Conservation (phyloP, 2,888 invertebrate genomes). For the Tethea ocularis region DNA sequence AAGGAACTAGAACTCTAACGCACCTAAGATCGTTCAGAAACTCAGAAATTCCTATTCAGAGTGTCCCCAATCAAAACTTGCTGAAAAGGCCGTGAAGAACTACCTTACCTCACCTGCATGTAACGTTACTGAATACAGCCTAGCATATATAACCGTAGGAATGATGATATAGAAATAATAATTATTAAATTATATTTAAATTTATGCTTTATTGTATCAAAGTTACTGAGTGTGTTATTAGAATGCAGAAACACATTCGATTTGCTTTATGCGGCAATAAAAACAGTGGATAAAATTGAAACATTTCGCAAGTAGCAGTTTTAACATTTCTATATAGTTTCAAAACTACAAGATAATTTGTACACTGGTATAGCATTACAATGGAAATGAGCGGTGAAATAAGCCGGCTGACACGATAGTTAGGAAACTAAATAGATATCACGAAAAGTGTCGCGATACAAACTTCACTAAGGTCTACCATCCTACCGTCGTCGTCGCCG, state of each 20-base stretch:
- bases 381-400: conserved; percentile 61
- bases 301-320: conserved; percentile 18
- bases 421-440: conserved; percentile 53
- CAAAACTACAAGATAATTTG: conserved; percentile 40
- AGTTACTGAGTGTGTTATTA: too few relatives aligned
- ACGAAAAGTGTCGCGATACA: conserved; percentile 48
- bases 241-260: conserved; percentile 5
- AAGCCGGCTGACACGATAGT: conserved; percentile 62
- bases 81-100: too few relatives aligned
- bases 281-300: neutral
- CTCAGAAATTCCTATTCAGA: too few relatives aligned
- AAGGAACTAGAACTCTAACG: too few relatives aligned
- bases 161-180: too few relatives aligned
- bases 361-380: conserved; percentile 39
- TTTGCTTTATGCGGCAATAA: conserved; percentile 1
- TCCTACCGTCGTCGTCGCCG: too few relatives aligned
- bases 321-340: conserved; percentile 44
- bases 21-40: too few relatives aligned
- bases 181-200: too few relatives aligned
- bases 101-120: too few relatives aligned
- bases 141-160: too few relatives aligned
- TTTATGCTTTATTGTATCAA: neutral
- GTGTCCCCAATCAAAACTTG: too few relatives aligned
- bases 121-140: too few relatives aligned
- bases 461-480: neutral